phyloP scores from a whole-genome alignment of 1,140 invertebrate genomes.

The Heterodera schachtii region DNA sequence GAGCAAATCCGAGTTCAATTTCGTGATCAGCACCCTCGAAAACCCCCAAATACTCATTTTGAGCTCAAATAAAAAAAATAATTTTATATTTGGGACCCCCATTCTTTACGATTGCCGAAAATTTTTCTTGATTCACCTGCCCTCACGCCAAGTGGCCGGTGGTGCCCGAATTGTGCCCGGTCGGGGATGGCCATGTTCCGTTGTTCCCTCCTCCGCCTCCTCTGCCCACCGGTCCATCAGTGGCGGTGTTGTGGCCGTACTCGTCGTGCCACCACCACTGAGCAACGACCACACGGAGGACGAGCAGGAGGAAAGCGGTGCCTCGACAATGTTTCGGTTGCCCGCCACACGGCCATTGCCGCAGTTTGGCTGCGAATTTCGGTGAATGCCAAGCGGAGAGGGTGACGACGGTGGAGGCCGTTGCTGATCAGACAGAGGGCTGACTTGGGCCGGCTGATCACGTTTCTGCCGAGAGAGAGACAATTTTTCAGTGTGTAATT shows the following conservation, averaged over 20 bases:
- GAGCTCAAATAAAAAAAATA: too few species aligned
- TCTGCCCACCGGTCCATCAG: conserved; percentile 30
- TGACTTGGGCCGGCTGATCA: conserved; percentile 34
- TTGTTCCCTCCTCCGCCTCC: conserved; percentile 21
- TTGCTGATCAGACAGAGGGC: conserved; percentile 42
- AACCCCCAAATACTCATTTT: too few species aligned
- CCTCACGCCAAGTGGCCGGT: conserved; percentile 41
- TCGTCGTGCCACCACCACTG: conserved; percentile 4
- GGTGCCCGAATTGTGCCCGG: neutral
- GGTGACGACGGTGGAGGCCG: conserved; percentile 21
- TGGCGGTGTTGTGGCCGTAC: conserved; percentile 5
- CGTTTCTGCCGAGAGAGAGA: conserved; percentile 7
- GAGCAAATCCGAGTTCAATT: too few species aligned
- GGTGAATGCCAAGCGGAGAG: neutral
- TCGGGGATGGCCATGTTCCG: too few species aligned
- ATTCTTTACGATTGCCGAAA: too few species aligned
- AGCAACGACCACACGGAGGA: conserved; percentile 44
- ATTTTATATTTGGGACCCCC: too few species aligned
- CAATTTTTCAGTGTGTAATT: conserved; percentile 21
- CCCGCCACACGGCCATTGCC: too few species aligned
- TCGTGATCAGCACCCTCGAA: too few species aligned
- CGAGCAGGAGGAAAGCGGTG: conserved; percentile 49
- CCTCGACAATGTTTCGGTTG: conserved; percentile 31
- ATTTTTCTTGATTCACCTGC: conserved; percentile 13
- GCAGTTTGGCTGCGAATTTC: neutral